Base-by-base conservation (phyloP, 2,113 vertebrate genomes). In the Xiphophorus hellerii region DNA sequence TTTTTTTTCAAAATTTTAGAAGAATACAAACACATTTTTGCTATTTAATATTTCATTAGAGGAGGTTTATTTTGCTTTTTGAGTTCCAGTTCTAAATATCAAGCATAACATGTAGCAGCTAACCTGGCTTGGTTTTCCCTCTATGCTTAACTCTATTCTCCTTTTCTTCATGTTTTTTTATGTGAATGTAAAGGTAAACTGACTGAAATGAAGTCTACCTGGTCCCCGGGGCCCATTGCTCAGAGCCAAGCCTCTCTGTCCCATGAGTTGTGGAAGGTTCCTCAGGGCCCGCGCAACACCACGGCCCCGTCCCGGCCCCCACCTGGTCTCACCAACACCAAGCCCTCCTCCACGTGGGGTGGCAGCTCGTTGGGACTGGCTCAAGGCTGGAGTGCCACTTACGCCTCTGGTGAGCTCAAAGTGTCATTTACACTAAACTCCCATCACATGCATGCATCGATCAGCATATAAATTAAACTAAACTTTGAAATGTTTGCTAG, bases 231-330 rank as follows among this genome's bases (percentile, higher is more conserved):
- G 82, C 95, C 98, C 4, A 95, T 96, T 91, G 95, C 97, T 87
- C 97, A 99, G 95, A 95, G 95, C 14, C 97, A 97, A 94, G 95
- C 94, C 83, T 97, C 97, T 74, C 91, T 98, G 67, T 99, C 97
- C 74, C 98, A 98, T 0, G 98, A 99, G 83, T 95, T 98, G 80
- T 99, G 98, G 98, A 99, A 99, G 93, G 98, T 98, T 74, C 93
- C 95, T 31, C 91, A 93, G 71, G 94, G 93, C 35, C 96, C 96
- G 58, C 96, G 97, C 92, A 97, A 95, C 93, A 95, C 95, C 88
- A 90, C 94, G 28, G 95, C 96, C 62, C 96, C 97, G 14, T 95
- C 97, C 0, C 95, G 98, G 81, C 98, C 98, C 3, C 97, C 98
- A 2, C 98, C 98, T 54, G 97, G 98, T 86, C 90, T 99, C 76